Percentiles rank a stretch among this genome's conserved stretches.
Evolutionary conservation across 2,113 vertebrate species (phyloP).

Genomic region (Thryonomys swinderianus): DNA sequence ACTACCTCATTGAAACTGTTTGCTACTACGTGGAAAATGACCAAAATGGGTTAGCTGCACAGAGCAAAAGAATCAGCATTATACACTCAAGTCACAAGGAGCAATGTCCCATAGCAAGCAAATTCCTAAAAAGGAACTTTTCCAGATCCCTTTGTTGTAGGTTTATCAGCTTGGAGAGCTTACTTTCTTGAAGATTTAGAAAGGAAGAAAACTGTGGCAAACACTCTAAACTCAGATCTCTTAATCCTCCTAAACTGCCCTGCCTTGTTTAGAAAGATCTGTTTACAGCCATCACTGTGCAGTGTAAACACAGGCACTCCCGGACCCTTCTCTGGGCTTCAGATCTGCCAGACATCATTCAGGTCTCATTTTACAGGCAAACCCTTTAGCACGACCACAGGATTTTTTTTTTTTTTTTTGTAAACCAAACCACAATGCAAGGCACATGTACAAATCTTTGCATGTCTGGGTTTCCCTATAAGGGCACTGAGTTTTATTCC

Average conservation of each 20-base stretch:
- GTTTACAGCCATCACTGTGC: constrained; percentile 77
- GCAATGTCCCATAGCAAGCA: background rate
- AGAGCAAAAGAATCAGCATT: constrained; percentile 51
- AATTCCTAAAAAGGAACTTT: constrained; percentile 54
- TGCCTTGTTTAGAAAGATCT: constrained; percentile 78
- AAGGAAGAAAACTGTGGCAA: constrained; percentile 62
- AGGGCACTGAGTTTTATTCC: constrained; percentile 72
- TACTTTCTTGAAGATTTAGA: constrained; percentile 70
- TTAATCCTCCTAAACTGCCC: constrained; percentile 82
- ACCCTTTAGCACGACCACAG: constrained; percentile 42
- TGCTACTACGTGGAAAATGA: constrained; percentile 58
- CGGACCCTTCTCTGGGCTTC: constrained; percentile 60
- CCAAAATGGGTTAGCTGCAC: constrained; percentile 24
- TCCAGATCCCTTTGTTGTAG: constrained; percentile 68
- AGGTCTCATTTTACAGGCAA: constrained; percentile 84
- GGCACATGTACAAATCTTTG: background rate
- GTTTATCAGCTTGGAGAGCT: constrained; percentile 61
- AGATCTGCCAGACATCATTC: constrained; percentile 82
- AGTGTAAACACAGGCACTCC: constrained; percentile 81
- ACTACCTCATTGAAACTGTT: background rate
- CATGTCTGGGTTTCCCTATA: constrained; percentile 75
- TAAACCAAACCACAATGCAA: background rate
- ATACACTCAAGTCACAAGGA: constrained; percentile 47
- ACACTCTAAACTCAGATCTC: constrained; percentile 63
- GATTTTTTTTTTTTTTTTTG: constrained; percentile 48